These are phyloP conservation scores for Nudaria mundana DNA, from an alignment of 2,888 invertebrate genomes.

Conservation along the genomic window DNA sequence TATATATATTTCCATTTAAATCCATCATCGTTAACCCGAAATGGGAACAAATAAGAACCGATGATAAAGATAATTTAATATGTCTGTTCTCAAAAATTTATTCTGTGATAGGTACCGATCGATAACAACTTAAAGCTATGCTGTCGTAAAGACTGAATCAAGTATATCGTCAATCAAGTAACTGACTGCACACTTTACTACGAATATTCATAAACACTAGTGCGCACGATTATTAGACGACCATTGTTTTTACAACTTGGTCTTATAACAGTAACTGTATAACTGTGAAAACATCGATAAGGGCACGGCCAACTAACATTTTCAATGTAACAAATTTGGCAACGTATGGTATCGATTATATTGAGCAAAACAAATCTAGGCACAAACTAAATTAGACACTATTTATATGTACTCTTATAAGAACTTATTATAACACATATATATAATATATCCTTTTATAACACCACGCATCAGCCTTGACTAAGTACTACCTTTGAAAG, in stretches of 20 bases:
- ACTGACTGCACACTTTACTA: slow-evolving; percentile 18
- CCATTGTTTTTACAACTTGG: slow-evolving; percentile 33
- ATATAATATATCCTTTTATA: slow-evolving; percentile 29
- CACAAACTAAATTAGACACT: too few relatives aligned
- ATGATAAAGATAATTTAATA: too few relatives aligned
- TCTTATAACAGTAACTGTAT: slow-evolving; percentile 35
- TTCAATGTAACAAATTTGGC: background rate
- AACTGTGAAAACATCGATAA: slow-evolving; percentile 23
- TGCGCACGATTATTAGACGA: slow-evolving; percentile 40
- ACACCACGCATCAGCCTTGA: slow-evolving; percentile 48
- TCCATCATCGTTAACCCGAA: too few relatives aligned
- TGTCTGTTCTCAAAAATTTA: too few relatives aligned
- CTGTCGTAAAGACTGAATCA: too few relatives aligned
- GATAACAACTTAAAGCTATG: too few relatives aligned
- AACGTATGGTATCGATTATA: background rate
- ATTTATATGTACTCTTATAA: too few relatives aligned
- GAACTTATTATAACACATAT: too few relatives aligned
- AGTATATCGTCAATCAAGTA: too few relatives aligned
- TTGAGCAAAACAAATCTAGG: background rate
- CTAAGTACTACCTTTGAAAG: slow-evolving; percentile 36
- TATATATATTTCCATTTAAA: too few relatives aligned
- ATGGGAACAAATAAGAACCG: too few relatives aligned
- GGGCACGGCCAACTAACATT: slow-evolving; percentile 41
- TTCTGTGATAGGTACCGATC: too few relatives aligned
- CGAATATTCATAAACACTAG: slow-evolving; percentile 46